Evolutionary conservation across 2,797 vertebrate genomes (phyloP), one percentile per base, ranked within the genome.

Genomic region (Erethizon dorsatum): DNA sequence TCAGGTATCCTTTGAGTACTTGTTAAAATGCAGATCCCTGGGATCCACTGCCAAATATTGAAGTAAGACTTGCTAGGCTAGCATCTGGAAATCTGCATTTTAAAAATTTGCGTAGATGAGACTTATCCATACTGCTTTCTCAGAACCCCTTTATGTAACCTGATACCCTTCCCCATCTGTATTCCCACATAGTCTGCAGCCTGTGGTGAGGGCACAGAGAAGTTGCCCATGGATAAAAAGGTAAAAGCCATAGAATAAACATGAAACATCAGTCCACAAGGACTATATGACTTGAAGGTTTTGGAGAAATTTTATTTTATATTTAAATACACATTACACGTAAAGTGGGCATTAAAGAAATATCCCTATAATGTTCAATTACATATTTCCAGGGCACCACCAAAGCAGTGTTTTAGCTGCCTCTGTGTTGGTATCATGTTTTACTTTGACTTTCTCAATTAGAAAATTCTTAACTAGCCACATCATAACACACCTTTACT

Each of bases 51-150:
- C 28, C 47, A 95, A n/a, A 57, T 22, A 17, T 80, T 28, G 57
- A 41, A n/a, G 33, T 83, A 65, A 86, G 50, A 69, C 20, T 87
- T 84, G 75, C 33, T 54, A 88, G 47, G 63, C 82, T n/a, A 33
- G n/a, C 22, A 67, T 56, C n/a, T 37, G 59, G 20, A 45, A 56
- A 78, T 26, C 33, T 78, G 8, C 4, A 33, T 75, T 67, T 45
- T 3, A n/a, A 65, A 78, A 54, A 33, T 54, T 45, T 28, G 1
- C 18, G 17, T 22, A 63, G 9, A 6, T 20, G 28, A 86, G 41
- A 88, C 41, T 77, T 45, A 67, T 2, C 1, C 1, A 31, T 33
- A 20, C 0, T 37, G 5, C 22, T n/a, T 41, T 56, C 83, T 75
- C 61, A 83, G 50, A 79, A 56, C 2, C 3, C 0, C 15, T 83